Evolutionary conservation across 2,888 invertebrate genomes (phyloP), one percentile per base, ranked within the genome.

Genomic region (Folsomia manolachei): DNA sequence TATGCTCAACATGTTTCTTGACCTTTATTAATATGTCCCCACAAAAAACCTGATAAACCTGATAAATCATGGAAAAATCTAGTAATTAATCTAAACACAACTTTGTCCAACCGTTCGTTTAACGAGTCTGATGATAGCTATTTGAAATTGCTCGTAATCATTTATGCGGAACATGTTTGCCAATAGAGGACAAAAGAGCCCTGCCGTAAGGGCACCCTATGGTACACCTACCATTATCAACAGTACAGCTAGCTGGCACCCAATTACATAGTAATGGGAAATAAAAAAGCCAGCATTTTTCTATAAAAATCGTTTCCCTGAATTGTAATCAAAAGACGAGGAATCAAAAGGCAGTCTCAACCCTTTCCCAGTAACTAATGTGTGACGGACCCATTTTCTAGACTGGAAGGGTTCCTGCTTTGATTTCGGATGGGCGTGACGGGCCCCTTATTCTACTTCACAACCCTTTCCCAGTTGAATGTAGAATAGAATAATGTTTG

Each of bases 221-320:
- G 66, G 66, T 26, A 70, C 65, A 70, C 64, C 63, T 71, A 66
- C 66, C 62, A 69, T 69, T 39, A 62, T 62, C 21, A n/a, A 60
- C 18, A 56, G 56, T 24, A 70, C 65, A n/a, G n/a, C n/a, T n/a
- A n/a, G n/a, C n/a, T n/a, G n/a, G n/a, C n/a, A n/a, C n/a, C n/a
- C n/a, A n/a, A n/a, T n/a, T n/a, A n/a, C n/a, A n/a, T n/a, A n/a
- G 24, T 66, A 66, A 66, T 23, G 66, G 56, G 64, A 26, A 69
- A 70, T 69, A 73, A 75, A 74, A 76, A 74, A 73, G 71, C 61
- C 71, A 14, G 61, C 62, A 73, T 77, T 77, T 76, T 77, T 77
- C 69, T 68, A 26, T 66, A 77, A 77, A 75, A 60, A 72, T 39
- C 65, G 72, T 75, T 71, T 71, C 63, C 60, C 69, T 67, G 25